phyloP scores from a whole-genome alignment of 2,888 invertebrate genomes.

The Agrilus cyanescens region DNA sequence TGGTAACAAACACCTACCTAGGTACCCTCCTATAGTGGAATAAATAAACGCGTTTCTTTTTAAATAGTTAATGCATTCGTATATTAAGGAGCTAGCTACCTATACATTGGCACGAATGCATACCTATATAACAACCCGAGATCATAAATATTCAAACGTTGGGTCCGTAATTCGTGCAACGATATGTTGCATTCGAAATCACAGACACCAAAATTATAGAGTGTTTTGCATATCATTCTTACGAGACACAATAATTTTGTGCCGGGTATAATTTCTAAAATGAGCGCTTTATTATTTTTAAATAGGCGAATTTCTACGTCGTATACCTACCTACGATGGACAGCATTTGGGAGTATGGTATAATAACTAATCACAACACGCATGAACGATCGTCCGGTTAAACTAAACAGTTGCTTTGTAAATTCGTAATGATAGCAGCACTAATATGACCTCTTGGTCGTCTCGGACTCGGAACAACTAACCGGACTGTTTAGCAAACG shows the following conservation, averaged over 20 bases:
- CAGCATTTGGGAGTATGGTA: conserved; percentile 24
- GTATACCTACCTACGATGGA: conserved; percentile 23
- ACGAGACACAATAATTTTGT: conserved; percentile 33
- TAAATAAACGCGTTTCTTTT: too few species aligned
- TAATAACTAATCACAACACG: conserved; percentile 23
- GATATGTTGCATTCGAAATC: conserved; percentile 29
- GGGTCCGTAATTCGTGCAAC: conserved; percentile 28
- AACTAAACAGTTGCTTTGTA: conserved; percentile 24
- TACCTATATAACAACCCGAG: conserved; percentile 22
- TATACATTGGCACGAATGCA: conserved; percentile 33
- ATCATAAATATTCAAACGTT: conserved; percentile 32
- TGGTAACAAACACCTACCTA: too few species aligned
- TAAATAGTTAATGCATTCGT: conserved; percentile 15
- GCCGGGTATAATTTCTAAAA: conserved; percentile 34
- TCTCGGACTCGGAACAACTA: too few species aligned
- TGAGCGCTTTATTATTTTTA: conserved; percentile 27
- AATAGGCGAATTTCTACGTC: conserved; percentile 20
- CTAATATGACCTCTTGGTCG: too few species aligned
- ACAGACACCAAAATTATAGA: conserved; percentile 35
- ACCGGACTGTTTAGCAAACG: too few species aligned
- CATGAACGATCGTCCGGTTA: too few species aligned
- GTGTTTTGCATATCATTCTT: conserved; percentile 37
- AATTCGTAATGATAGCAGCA: conserved; percentile 20
- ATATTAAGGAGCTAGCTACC: conserved; percentile 10
- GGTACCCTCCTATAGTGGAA: too few species aligned